These are phyloP conservation scores for Ctenopoma multispine DNA, from an alignment of 2,797 vertebrate species.

Conservation along the genomic window DNA sequence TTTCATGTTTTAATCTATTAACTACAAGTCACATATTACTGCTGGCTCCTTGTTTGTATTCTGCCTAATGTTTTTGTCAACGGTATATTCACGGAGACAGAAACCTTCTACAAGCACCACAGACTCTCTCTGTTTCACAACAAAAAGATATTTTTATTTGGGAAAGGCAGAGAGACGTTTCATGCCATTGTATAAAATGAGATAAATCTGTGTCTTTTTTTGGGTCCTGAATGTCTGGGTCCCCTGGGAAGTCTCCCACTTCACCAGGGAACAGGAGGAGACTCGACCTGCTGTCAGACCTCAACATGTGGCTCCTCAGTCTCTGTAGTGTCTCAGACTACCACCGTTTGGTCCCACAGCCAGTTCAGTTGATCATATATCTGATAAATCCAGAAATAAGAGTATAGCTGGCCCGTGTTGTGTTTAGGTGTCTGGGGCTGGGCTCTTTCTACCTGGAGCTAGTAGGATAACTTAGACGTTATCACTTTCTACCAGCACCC, in stretches of 20 bases:
- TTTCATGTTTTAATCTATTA: too few relatives aligned
- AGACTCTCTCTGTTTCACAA: too few relatives aligned
- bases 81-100: too few relatives aligned
- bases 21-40: too few relatives aligned
- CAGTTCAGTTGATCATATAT: too few relatives aligned
- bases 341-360: background rate
- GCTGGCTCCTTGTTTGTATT: too few relatives aligned
- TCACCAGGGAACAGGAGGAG: conserved; percentile 4
- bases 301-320: background rate
- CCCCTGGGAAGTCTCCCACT: background rate
- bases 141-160: too few relatives aligned
- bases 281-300: conserved; percentile 52
- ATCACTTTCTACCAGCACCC: too few relatives aligned
- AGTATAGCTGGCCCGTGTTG: background rate
- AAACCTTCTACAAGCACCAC: too few relatives aligned
- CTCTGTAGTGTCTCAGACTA: background rate
- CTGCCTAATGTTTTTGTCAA: too few relatives aligned
- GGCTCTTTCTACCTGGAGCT: conserved; percentile 14
- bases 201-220: background rate
- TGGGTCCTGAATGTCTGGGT: background rate
- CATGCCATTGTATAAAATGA: too few relatives aligned
- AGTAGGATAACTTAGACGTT: conserved; percentile 21
- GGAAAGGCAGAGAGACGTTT: too few relatives aligned
- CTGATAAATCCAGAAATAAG: background rate
- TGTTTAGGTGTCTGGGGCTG: conserved; percentile 25